Evolutionary conservation across 2,888 invertebrate species (phyloP), one percentile per base, ranked within the genome.

Genomic region (Ceratothoa steindachneri): DNA sequence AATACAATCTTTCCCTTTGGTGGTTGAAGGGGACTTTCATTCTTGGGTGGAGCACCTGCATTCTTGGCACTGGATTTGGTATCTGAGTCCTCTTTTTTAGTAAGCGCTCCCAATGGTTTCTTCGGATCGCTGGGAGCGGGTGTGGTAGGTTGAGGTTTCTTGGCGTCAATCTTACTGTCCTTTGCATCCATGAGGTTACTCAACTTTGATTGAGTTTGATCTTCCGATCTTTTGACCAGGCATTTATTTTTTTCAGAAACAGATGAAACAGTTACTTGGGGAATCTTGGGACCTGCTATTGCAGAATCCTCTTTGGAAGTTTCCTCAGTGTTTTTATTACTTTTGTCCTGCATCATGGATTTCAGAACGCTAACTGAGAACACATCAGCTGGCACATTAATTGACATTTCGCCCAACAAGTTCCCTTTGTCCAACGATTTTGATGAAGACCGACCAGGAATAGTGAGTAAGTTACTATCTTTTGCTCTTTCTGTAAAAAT

Each of bases 381-480:
- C n/a, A 55, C 12, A 41, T 68, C 69, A 27, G 31, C 65, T 9
- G 74, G 75, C 7, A 74, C 75, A 29, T 70, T 68, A 41, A 41
- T 41, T 5, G 5, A 9, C 41, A 41, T 41, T 41, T 15, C 41
- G 15, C 15, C 41, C 41, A 41, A 41, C 19, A 29, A 55, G 31
- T 41, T 30, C n/a, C 66, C 68, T 22, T 52, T 51, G 24, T 75
- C 74, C 19, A 77, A 72, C 4, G 70, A 52, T 30, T 67, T 71
- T 22, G 72, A 67, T 7, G 77, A 55, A 22, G 73, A 74, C 2
- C 77, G 74, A 5, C 74, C 77, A n/a, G 77, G 77, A 53, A 77
- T 70, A 15, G 72, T 73, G 53, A 77, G 68, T 72, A 64, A 74
- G 67, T 51, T 75, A 30, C 51, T 15, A 52, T 77, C 77, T 30